Conservation (phyloP, 2,113 vertebrate species). For the Catharus fuscescens region DNA sequence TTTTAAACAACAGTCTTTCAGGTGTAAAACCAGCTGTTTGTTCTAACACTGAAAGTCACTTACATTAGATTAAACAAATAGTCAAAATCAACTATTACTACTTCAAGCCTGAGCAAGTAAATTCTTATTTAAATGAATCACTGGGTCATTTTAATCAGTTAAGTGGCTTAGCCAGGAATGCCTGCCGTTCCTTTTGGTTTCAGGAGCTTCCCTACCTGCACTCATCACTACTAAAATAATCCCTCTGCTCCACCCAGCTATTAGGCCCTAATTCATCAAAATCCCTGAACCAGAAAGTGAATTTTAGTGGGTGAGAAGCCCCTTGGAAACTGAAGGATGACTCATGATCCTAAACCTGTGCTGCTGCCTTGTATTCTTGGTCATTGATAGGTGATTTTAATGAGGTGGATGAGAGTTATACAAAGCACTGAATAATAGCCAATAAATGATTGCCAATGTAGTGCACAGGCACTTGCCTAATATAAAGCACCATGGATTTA, state of each 20-base stretch:
- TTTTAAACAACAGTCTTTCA: background rate
- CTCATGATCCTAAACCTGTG: background rate
- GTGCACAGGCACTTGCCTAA: background rate
- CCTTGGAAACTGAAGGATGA: background rate
- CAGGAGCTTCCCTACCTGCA: constrained; percentile 57
- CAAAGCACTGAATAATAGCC: constrained; percentile 39
- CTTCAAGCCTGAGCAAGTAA: constrained; percentile 60
- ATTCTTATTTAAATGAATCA: constrained; percentile 76
- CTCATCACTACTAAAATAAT: constrained; percentile 67
- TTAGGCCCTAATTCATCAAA: background rate
- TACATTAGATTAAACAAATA: constrained; percentile 54
- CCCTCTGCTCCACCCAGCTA: constrained; percentile 47
- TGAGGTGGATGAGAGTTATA: constrained; percentile 62
- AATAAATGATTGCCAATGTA: constrained; percentile 30
- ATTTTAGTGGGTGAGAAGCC: background rate
- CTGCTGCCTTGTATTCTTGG: background rate
- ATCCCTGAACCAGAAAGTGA: background rate
- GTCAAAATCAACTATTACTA: constrained; percentile 25
- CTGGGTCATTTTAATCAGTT: constrained; percentile 78
- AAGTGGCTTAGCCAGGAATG: constrained; percentile 53
- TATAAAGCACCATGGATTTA: background rate
- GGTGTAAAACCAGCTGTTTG: background rate
- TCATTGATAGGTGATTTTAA: constrained; percentile 67
- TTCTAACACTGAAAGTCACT: constrained; percentile 51
- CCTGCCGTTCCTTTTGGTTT: constrained; percentile 50